Evolutionary conservation across 2,113 vertebrate species (phyloP).

Genomic region (Platysteira castanea): DNA sequence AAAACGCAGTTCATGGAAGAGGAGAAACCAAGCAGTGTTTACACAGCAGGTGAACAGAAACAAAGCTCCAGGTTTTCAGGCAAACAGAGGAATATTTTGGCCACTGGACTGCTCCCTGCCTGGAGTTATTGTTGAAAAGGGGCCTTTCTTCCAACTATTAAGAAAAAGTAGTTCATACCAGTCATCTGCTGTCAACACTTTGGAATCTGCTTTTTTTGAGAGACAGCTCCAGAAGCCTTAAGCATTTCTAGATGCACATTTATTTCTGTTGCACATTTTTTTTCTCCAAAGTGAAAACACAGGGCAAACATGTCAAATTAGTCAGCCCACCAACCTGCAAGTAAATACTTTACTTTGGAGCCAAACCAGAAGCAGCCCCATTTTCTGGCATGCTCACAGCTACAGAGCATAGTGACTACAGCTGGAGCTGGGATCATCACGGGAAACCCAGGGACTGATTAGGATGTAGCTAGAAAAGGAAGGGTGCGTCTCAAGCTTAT

Average conservation of each 20-base stretch:
- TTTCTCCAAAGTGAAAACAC: background rate
- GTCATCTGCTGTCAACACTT: background rate
- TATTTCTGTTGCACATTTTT: background rate
- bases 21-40: background rate
- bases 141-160: background rate
- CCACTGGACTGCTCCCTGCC: background rate
- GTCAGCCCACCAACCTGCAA: background rate
- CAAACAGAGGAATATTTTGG: background rate
- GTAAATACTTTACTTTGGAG: background rate
- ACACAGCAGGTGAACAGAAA: constrained; percentile 18
- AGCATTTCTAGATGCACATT: background rate
- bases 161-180: background rate
- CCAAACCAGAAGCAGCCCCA: background rate
- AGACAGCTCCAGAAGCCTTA: background rate
- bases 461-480: background rate
- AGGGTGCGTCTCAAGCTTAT: background rate
- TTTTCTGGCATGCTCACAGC: background rate
- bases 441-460: background rate
- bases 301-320: background rate
- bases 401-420: background rate
- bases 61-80: background rate
- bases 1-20: background rate
- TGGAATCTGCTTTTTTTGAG: background rate
- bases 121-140: background rate
- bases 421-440: background rate